phyloP scores from a whole-genome alignment of 2,888 invertebrate species.

The Molorchus minor region DNA sequence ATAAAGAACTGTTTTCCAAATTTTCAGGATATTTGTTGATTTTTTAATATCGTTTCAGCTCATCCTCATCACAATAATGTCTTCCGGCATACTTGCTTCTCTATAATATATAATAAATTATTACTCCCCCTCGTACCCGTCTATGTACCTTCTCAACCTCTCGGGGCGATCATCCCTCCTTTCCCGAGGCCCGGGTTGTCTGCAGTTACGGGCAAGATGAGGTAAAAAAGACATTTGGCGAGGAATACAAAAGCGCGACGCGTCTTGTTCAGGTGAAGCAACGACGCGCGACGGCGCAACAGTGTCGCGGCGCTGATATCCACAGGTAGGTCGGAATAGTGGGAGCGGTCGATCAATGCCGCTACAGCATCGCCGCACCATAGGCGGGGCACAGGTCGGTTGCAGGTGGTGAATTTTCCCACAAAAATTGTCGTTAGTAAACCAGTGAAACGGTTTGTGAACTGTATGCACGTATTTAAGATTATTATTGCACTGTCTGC shows the following conservation, averaged over 20 bases:
- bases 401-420: not conserved
- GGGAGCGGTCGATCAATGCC: slow-evolving; percentile 51
- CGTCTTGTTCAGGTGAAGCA: slow-evolving; percentile 35
- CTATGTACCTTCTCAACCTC: too few relatives aligned
- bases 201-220: not conserved
- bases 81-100: too few relatives aligned
- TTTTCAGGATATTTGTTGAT: too few relatives aligned
- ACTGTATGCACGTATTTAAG: too few relatives aligned
- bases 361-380: slow-evolving; percentile 32
- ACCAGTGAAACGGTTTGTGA: not conserved
- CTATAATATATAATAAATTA: too few relatives aligned
- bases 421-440: not conserved
- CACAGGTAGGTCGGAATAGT: slow-evolving; percentile 50
- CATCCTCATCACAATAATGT: too few relatives aligned
- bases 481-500: too few relatives aligned
- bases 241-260: slow-evolving; percentile 23
- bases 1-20: too few relatives aligned
- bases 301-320: slow-evolving; percentile 45
- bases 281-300: slow-evolving; percentile 45
- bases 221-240: slow-evolving; percentile 1
- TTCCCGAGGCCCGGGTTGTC: not conserved
- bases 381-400: not conserved
- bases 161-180: not conserved
- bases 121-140: too few relatives aligned
- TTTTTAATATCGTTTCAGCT: too few relatives aligned